A percentile compares a stretch with the other conserved stretches of the same genome.
phyloP scores from a whole-genome alignment of 1,140 invertebrate species.

The Apis cerana region DNA sequence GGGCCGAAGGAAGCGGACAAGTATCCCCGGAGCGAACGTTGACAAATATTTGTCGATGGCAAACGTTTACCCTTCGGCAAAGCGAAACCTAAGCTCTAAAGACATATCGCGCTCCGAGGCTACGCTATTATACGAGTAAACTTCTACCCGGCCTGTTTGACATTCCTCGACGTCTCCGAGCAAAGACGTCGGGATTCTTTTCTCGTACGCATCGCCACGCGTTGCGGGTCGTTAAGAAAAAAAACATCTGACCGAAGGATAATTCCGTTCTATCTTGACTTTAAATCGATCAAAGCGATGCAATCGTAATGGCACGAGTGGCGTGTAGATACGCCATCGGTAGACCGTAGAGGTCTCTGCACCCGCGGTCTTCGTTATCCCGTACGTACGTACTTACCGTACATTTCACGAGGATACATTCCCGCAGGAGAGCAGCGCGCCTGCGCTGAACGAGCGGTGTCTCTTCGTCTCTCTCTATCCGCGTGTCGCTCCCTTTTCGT shows the following conservation, averaged over 20 bases:
- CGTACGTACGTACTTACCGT: constrained; percentile 48
- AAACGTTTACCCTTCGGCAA: constrained; percentile 50
- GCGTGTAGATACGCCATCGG: not conserved
- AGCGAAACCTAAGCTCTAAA: constrained; percentile 51
- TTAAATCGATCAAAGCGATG: no score
- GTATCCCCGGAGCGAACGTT: constrained; percentile 32
- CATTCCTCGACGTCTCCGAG: constrained; percentile 10
- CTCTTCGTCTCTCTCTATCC: constrained; percentile 16
- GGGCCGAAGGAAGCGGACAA: constrained; percentile 19
- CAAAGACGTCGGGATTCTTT: not conserved
- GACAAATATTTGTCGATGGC: constrained; percentile 46
- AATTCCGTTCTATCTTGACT: not conserved
- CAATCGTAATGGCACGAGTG: not conserved
- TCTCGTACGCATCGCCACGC: not conserved
- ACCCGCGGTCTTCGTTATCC: constrained; percentile 59
- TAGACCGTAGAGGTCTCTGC: constrained; percentile 48
- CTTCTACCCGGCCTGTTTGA: constrained; percentile 36
- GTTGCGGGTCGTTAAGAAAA: not conserved
- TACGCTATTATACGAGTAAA: constrained; percentile 50
- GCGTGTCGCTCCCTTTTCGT: constrained; percentile 3
- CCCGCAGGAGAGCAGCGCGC: constrained; percentile 36
- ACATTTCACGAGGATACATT: constrained; percentile 51
- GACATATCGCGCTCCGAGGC: constrained; percentile 40
- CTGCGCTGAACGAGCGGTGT: constrained; percentile 42
- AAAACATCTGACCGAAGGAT: not conserved